These are phyloP conservation scores for Neopipo cinnamomea DNA, from an alignment of 2,113 vertebrate genomes.

Conservation along the genomic window DNA sequence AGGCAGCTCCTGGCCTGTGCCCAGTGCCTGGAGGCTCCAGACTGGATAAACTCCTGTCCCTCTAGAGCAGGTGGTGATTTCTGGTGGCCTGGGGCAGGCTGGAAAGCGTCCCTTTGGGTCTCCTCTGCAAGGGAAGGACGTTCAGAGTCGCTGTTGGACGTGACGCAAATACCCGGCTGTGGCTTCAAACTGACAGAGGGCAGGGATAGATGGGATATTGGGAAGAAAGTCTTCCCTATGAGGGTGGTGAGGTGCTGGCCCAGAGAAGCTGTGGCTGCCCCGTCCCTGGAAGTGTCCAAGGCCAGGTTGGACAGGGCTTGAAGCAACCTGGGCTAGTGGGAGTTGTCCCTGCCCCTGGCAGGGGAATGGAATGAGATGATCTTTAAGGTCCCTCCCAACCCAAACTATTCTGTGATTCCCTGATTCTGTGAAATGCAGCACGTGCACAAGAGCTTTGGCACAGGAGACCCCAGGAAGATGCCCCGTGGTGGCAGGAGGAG, in stretches of 20 bases:
- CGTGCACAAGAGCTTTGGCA: fast-evolving
- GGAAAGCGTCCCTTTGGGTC: neutral
- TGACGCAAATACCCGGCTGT: fast-evolving
- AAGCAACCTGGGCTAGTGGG: neutral
- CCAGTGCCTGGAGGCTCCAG: neutral
- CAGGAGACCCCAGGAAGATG: neutral
- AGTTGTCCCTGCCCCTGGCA: neutral
- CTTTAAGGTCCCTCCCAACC: neutral
- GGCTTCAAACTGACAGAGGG: neutral
- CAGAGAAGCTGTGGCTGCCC: neutral
- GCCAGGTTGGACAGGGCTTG: neutral
- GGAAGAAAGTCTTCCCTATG: neutral
- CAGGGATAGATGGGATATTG: neutral
- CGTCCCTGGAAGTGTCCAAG: neutral
- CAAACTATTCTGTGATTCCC: neutral
- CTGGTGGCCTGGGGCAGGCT: neutral
- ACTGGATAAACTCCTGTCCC: neutral
- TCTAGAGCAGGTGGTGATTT: neutral
- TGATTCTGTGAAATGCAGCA: neutral
- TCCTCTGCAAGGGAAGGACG: neutral
- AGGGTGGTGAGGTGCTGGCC: neutral
- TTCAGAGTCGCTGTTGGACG: neutral
- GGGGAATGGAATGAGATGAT: neutral
- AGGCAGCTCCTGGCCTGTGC: neutral
- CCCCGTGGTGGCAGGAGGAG: neutral